phyloP scores from a whole-genome alignment of 2,888 invertebrate species.

The Erebia epiphron region DNA sequence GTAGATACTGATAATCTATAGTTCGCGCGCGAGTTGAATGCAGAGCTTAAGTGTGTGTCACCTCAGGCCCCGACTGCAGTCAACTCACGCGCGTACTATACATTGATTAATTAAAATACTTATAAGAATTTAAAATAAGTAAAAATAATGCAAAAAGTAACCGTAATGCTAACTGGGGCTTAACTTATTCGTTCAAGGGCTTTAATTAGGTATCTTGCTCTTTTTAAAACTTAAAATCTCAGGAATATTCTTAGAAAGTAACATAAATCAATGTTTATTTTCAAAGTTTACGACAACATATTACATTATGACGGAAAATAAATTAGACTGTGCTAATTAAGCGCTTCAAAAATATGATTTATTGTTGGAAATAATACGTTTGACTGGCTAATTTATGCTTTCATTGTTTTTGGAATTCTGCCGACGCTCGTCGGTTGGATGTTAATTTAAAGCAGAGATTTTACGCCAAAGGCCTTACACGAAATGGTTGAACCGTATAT shows the following conservation, averaged over 20 bases:
- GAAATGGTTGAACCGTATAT: conserved; percentile 7
- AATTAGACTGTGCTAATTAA: conserved; percentile 70
- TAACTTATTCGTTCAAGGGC: background rate
- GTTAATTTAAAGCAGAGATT: conserved; percentile 6
- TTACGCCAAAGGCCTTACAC: conserved; percentile 17
- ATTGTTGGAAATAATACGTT: conserved; percentile 43
- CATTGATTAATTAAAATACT: too few relatives aligned
- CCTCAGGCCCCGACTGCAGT: too few relatives aligned
- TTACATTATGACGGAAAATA: conserved; percentile 56
- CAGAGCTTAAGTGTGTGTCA: too few relatives aligned
- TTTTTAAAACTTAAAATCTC: conserved; percentile 14
- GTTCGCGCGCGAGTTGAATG: too few relatives aligned
- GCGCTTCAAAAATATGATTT: conserved; percentile 67
- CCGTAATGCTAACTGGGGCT: background rate
- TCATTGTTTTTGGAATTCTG: conserved; percentile 39
- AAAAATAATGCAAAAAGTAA: background rate
- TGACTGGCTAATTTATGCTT: conserved; percentile 40
- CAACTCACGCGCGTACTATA: too few relatives aligned
- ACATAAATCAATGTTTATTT: conserved; percentile 68
- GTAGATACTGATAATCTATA: too few relatives aligned
- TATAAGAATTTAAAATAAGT: too few relatives aligned
- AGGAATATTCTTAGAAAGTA: conserved; percentile 53
- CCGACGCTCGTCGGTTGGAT: conserved; percentile 23
- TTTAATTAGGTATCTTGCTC: conserved; percentile 1
- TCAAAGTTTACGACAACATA: conserved; percentile 54